Percentiles rank a stretch among this genome's conserved stretches.
Evolutionary conservation across 2,113 vertebrate species (phyloP).

Genomic region (human (Homo sapiens)): DNA sequence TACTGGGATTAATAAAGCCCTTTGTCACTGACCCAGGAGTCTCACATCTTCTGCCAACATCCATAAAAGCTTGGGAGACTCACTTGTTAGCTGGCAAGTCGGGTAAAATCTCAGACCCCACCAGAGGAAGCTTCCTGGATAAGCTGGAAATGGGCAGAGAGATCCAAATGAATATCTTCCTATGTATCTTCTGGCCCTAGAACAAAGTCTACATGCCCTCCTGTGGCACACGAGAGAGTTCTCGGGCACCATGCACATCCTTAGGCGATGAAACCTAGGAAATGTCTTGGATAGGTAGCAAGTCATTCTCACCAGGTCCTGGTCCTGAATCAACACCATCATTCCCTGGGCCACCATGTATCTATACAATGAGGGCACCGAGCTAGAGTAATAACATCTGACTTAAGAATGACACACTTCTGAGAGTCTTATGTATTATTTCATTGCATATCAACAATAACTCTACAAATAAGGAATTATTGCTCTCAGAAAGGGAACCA

Average conservation of each 20-base stretch:
- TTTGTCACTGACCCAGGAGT: background rate
- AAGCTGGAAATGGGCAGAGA: background rate
- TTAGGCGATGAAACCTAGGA: background rate
- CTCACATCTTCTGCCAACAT: background rate
- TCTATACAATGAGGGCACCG: rapidly evolving
- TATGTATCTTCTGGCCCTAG: background rate
- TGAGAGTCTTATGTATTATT: background rate
- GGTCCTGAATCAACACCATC: rapidly evolving
- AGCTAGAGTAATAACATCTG: background rate
- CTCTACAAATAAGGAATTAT: background rate
- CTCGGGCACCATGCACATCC: background rate
- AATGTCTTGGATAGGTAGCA: background rate
- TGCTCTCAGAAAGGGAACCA: background rate
- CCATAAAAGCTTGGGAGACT: background rate
- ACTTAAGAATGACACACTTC: background rate
- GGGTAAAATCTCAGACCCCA: background rate
- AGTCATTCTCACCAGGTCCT: background rate
- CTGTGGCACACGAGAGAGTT: background rate
- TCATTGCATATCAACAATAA: background rate
- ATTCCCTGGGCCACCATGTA: background rate
- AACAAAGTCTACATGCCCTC: background rate
- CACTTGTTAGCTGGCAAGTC: background rate
- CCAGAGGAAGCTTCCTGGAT: background rate
- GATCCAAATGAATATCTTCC: rapidly evolving
- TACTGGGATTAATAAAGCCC: background rate